Percentiles rank a stretch among this genome's conserved stretches.
phyloP scores from a whole-genome alignment of 2,888 invertebrate species.

The Microplitis deprimator region DNA sequence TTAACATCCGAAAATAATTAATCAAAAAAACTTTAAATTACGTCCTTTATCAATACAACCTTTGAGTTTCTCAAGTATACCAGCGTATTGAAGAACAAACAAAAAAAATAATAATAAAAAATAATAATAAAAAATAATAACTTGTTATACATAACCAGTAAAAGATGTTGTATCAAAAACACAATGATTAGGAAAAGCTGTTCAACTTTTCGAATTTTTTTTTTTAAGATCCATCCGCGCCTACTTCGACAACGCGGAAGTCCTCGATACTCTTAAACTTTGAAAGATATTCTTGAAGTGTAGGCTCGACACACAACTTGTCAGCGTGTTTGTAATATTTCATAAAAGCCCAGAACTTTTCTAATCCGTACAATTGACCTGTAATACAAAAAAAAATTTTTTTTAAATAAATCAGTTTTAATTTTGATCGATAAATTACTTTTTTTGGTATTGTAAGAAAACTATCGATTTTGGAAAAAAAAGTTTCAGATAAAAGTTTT shows the following conservation, averaged over 20 bases:
- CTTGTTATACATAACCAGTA: not conserved
- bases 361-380: constrained; percentile 97
- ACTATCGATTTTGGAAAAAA: no score
- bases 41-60: not conserved
- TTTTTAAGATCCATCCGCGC: constrained; percentile 37
- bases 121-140: not conserved
- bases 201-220: not conserved
- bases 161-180: not conserved
- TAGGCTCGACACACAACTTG: constrained; percentile 82
- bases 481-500: no score
- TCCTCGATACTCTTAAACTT: constrained; percentile 92
- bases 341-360: constrained; percentile 99
- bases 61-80: not conserved
- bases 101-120: not conserved
- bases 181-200: not conserved
- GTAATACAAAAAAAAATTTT: constrained; percentile 47
- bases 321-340: constrained; percentile 93
- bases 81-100: not conserved
- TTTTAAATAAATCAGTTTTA: constrained; percentile 10
- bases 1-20: no score
- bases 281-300: constrained; percentile 80
- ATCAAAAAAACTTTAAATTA: not conserved
- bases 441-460: no score
- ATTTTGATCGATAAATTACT: not conserved
- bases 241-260: constrained; percentile 85